phyloP scores from a whole-genome alignment of 2,113 vertebrate species.

The Bubo blakistoni region DNA sequence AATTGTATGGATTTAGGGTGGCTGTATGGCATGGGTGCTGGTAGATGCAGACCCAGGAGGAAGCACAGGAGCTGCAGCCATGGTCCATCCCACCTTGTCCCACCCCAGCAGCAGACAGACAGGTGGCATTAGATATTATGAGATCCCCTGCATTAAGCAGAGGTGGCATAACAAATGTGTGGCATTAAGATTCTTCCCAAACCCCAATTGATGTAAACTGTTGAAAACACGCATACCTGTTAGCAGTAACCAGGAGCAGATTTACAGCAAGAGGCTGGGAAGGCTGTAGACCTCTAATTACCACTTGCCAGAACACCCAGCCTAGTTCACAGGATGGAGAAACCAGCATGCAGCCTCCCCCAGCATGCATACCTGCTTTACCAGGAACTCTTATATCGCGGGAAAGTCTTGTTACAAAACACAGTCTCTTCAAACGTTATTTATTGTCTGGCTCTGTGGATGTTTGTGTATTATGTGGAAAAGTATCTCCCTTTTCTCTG shows the following conservation, averaged over 20 bases:
- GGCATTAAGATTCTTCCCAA: background rate
- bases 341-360: background rate
- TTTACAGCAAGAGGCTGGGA: background rate
- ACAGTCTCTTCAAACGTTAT: background rate
- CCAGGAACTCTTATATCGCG: background rate
- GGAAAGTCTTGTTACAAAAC: background rate
- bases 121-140: rapidly evolving
- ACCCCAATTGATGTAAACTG: background rate
- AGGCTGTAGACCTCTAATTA: background rate
- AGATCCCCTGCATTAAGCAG: background rate
- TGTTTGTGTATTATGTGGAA: background rate
- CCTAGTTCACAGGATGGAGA: background rate
- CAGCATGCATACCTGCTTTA: background rate
- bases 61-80: background rate
- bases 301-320: rapidly evolving
- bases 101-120: background rate
- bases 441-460: background rate
- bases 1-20: background rate
- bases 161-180: background rate
- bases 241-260: background rate
- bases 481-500: background rate
- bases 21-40: background rate
- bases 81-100: background rate
- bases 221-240: background rate
- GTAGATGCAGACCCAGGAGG: background rate